A percentile compares a stretch with the other conserved stretches of the same genome.
These are phyloP conservation scores for Carabus problematicus DNA, from an alignment of 2,888 invertebrate species.

Conservation along the genomic window DNA sequence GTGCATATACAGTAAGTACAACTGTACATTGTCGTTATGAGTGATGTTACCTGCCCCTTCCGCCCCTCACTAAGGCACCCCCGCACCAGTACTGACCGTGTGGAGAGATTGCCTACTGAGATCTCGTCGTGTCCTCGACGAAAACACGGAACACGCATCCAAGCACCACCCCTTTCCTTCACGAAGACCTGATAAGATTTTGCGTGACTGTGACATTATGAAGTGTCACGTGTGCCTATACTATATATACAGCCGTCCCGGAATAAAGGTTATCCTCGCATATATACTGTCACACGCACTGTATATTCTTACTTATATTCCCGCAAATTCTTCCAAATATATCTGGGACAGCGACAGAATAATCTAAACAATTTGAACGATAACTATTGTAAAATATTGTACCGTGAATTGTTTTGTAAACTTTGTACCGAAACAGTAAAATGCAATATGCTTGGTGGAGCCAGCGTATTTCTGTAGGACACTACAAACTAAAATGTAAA, in stretches of 20 bases:
- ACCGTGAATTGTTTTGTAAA: no score
- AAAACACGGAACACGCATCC: conserved; percentile 3
- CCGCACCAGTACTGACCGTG: neutral
- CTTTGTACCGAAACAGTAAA: no score
- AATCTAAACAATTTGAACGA: no score
- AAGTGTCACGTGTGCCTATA: conserved; percentile 15
- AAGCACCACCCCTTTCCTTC: conserved; percentile 4
- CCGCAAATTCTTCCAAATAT: no score
- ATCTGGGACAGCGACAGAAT: no score
- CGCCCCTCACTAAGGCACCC: neutral
- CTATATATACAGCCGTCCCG: conserved; percentile 16
- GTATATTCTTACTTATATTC: no score
- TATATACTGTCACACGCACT: no score
- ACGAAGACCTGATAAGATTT: conserved; percentile 23
- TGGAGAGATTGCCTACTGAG: conserved; percentile 9
- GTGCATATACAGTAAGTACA: neutral
- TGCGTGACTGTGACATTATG: conserved; percentile 24
- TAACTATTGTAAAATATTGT: no score
- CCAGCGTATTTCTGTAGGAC: no score
- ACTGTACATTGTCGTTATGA: neutral
- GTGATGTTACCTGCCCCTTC: neutral
- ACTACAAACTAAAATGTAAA: no score
- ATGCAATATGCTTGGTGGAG: no score
- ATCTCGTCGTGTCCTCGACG: neutral
- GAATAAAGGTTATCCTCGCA: neutral